phyloP scores from a whole-genome alignment of 2,113 vertebrate species.

The Numida meleagris region DNA sequence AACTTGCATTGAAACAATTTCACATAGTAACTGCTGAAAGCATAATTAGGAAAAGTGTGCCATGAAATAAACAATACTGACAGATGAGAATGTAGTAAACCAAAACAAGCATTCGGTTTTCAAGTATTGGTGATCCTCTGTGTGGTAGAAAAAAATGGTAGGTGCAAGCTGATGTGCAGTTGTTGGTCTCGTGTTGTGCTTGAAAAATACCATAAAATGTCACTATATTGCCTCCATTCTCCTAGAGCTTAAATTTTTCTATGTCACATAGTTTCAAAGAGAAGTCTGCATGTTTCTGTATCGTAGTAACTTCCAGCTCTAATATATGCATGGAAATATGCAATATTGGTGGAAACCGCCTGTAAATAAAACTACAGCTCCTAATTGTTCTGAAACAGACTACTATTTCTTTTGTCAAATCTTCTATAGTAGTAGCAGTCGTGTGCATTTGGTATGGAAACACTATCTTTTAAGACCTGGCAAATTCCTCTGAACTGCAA shows the following conservation, averaged over 20 bases:
- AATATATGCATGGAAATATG: not conserved
- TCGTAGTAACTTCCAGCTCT: not conserved
- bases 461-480: not conserved
- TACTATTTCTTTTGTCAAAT: not conserved
- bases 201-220: not conserved
- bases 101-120: not conserved
- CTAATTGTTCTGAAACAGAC: not conserved
- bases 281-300: not conserved
- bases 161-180: not conserved
- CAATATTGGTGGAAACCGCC: fast-evolving
- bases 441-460: not conserved
- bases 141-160: not conserved
- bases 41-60: not conserved
- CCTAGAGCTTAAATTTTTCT: not conserved
- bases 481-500: not conserved
- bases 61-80: not conserved
- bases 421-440: not conserved
- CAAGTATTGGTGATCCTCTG: not conserved
- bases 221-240: not conserved
- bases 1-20: not conserved
- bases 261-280: not conserved
- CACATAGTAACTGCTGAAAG: not conserved
- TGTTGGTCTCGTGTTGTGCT: too few relatives aligned
- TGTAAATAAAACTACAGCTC: not conserved
- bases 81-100: not conserved